These are phyloP conservation scores for Podabrus alpinus DNA, from an alignment of 2,888 invertebrate species.

Conservation along the genomic window DNA sequence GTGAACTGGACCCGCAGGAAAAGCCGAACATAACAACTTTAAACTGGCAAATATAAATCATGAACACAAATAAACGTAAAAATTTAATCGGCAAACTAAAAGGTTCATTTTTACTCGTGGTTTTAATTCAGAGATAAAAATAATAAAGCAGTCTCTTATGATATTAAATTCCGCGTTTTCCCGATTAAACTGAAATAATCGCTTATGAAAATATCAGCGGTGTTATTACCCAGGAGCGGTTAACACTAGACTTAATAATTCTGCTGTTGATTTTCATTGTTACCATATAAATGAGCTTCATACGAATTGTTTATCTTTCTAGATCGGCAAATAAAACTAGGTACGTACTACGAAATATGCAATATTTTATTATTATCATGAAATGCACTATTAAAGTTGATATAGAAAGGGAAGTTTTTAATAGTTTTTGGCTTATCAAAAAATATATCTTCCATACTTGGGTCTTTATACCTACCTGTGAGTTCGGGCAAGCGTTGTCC, in stretches of 20 bases:
- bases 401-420: not conserved
- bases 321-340: not conserved
- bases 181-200: conserved; percentile 53
- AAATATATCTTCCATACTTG: too few species aligned
- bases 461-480: too few species aligned
- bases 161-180: conserved; percentile 51
- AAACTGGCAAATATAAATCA: conserved; percentile 26
- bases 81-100: conserved; percentile 45
- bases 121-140: conserved; percentile 48
- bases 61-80: conserved; percentile 39
- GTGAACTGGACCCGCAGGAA: conserved; percentile 19
- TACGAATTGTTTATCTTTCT: conserved; percentile 12
- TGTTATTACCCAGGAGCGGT: conserved; percentile 45
- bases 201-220: conserved; percentile 52
- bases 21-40: conserved; percentile 22
- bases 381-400: not conserved
- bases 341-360: not conserved
- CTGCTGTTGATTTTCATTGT: conserved; percentile 40
- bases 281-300: conserved; percentile 25
- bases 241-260: conserved; percentile 42
- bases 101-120: conserved; percentile 46
- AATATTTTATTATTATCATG: not conserved
- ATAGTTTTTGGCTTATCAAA: too few species aligned
- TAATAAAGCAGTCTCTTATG: conserved; percentile 52
- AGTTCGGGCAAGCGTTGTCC: too few species aligned